Evolutionary conservation across 2,888 invertebrate species (phyloP).

Genomic region (Brachyptera risi): DNA sequence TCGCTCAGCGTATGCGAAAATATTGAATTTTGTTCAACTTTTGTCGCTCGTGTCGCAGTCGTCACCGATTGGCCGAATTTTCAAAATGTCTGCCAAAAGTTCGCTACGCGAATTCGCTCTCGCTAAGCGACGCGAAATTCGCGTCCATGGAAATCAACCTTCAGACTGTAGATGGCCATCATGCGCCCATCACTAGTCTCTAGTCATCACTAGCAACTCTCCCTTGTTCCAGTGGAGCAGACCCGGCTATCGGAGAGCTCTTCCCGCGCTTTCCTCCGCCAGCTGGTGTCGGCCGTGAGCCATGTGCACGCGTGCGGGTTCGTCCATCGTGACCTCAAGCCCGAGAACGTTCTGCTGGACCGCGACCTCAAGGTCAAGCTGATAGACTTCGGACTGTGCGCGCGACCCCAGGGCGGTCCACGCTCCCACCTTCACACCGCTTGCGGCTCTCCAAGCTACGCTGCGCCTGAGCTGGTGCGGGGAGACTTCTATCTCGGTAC

Average conservation of each 20-base stretch:
- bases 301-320: slow-evolving; percentile 71
- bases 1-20: too few relatives aligned
- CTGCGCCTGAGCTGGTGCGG: slow-evolving; percentile 63
- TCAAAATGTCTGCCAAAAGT: too few relatives aligned
- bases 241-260: slow-evolving; percentile 66
- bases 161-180: too few relatives aligned
- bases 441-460: slow-evolving; percentile 74
- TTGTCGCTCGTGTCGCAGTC: too few relatives aligned
- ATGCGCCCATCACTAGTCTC: too few relatives aligned
- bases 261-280: slow-evolving; percentile 70
- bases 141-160: too few relatives aligned
- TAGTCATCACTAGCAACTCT: too few relatives aligned
- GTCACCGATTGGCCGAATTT: too few relatives aligned
- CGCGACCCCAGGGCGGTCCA: slow-evolving; percentile 63
- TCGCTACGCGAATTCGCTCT: too few relatives aligned
- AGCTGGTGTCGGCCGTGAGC: slow-evolving; percentile 73
- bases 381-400: slow-evolving; percentile 81
- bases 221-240: slow-evolving; percentile 63
- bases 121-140: too few relatives aligned
- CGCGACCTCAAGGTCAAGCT: slow-evolving; percentile 68
- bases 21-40: too few relatives aligned
- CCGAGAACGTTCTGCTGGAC: slow-evolving; percentile 77
- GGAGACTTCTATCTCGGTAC: slow-evolving; percentile 53
- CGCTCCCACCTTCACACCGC: slow-evolving; percentile 50
- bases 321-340: slow-evolving; percentile 77